phyloP scores from a whole-genome alignment of 2,113 vertebrate genomes.

The Recurvirostra avosetta region DNA sequence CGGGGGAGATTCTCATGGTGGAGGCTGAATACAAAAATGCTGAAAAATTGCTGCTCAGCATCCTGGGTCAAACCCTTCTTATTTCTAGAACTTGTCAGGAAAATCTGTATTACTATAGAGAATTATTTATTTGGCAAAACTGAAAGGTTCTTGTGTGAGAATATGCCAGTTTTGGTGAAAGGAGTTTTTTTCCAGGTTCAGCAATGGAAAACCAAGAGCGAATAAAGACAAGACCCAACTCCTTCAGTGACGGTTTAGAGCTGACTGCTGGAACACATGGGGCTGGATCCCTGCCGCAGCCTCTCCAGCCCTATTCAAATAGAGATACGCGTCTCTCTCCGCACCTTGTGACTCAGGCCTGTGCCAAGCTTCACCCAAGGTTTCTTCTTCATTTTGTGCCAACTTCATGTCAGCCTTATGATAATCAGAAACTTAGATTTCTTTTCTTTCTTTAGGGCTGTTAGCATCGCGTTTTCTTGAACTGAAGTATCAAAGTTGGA shows the following conservation, averaged over 20 bases:
- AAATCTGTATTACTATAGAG: neutral
- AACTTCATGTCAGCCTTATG: neutral
- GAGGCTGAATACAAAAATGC: neutral
- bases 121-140: neutral
- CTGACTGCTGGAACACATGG: neutral
- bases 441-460: neutral
- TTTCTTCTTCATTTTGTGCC: neutral
- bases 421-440: neutral
- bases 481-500: neutral
- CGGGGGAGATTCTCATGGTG: fast-evolving
- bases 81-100: neutral
- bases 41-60: neutral
- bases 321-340: neutral
- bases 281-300: neutral
- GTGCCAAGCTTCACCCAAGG: neutral
- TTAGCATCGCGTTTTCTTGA: neutral
- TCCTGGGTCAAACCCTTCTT: neutral
- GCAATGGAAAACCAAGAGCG: neutral
- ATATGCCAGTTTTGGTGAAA: neutral
- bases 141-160: neutral
- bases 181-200: neutral
- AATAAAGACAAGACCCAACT: neutral
- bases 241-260: neutral
- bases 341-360: neutral
- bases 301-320: neutral